Base-by-base conservation (phyloP, 2,888 invertebrate genomes). In the Leptopilina drosophilae region DNA sequence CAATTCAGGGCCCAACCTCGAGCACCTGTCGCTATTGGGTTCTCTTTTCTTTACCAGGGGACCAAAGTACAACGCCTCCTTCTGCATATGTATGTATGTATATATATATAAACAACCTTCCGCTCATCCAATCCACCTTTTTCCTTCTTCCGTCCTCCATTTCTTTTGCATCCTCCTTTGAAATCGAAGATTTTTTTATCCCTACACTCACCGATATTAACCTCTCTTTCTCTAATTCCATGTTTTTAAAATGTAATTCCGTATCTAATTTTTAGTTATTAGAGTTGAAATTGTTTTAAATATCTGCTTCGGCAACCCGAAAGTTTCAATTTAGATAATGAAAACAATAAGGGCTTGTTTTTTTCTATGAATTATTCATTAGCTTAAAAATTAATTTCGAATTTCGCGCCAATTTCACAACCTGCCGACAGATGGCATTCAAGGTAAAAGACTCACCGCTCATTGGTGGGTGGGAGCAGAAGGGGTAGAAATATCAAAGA, bases 1-100 rank as follows among this genome's bases (percentile, higher is more conserved):
- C 77, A 33, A 64, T 77, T 65, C 66, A 73, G 26, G 53, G 33
- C 73, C 73, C 46, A 66, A 49, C 56, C 65, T 76, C 65, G 78
- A 80, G 77, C 82, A 83, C 83, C 83, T 83, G 83, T 82, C 82
- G 80, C 73, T 81, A 79, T 80, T 78, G 79, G 73, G 49, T 20
- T 69, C 77, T 59, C 66, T 62, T 64, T 75, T 76, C 64, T 65
- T 75, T 56, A 40, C 20, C 9, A 77, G 77, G 77, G 78, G 26
- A 56, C 26, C 49, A 49, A 33, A 73, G 56, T 73, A 64, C 64
- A 14, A 73, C 73, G 73, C 73, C 73, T 73, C 73, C 33, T 73
- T 33, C 56, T 20, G 20, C 20, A 20, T 20, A 20, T 20, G 20
- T 46, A 42, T 46, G 46, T 67, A 46, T 15, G 15, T 46, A 7